Base-by-base conservation (phyloP, 2,888 invertebrate species). In the Sycophila texana region DNA sequence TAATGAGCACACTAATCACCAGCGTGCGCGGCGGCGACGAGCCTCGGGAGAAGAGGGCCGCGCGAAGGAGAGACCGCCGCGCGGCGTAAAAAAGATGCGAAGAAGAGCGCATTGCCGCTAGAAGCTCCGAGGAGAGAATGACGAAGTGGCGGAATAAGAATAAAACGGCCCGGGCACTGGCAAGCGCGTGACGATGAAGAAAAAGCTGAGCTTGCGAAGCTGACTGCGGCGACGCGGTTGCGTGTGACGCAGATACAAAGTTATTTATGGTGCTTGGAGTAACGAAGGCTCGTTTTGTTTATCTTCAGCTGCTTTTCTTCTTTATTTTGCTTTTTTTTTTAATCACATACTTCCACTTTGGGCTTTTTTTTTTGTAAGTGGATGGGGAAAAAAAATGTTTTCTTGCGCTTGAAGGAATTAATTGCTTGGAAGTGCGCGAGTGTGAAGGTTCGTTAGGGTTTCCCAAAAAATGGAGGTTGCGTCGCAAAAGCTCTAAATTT, bases 1-100 rank as follows among this genome's bases (percentile, higher is more conserved):
- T 89, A 89, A 89, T 89, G 89, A 89, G 89, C 85, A 86, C 87
- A 87, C 89, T 89, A 89, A 89, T 89, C 89, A 89, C 89, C 87
- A 83, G 85, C 87, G 86, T 86, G 84, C 86, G 85, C 84, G 18
- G 53, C 49, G 49, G 66, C 16, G 47, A 10, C 58, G 70, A 58
- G 58, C 30, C 30, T 65, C 47, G 68, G 58, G 68, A 67, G 53
- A n/a, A 18, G 60, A 30, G 70, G 67, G 66, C n/a, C 51, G 22
- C 63, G 51, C 22, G 53, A 53, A 22, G 55, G 51, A 74, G 75
- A 65, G 20, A 63, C 26, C 66, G 79, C 53, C 58, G 73, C 53
- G 67, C 53, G 67, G 74, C 73, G 65, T 66, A 66, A 81, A 30
- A 77, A 76, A 74, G 77, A 75, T 60, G 75, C 55, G 70, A 61